Conservation (phyloP, 2,113 vertebrate species). For the Caracal caracal region DNA sequence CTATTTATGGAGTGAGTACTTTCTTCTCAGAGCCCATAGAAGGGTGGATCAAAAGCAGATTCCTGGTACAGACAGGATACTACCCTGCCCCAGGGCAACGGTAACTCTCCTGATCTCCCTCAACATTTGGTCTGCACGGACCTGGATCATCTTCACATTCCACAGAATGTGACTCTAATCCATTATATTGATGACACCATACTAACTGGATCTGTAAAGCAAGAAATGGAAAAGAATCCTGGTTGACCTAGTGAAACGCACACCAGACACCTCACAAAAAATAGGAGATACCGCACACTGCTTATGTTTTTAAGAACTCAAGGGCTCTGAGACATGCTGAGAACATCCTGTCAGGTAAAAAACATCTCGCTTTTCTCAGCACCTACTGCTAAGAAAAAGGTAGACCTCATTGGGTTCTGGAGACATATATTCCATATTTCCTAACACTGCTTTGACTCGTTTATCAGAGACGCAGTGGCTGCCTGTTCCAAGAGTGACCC, state of each 20-base stretch:
- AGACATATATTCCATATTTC: not conserved
- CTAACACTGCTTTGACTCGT: not conserved
- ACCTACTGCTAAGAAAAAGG: not conserved
- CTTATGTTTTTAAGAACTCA: not conserved
- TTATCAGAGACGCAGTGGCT: not conserved
- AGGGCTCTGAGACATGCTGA: not conserved
- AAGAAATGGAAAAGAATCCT: not conserved
- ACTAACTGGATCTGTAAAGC: not conserved
- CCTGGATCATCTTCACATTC: not conserved
- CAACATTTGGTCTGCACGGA: constrained; percentile 63
- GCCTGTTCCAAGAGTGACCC: not conserved
- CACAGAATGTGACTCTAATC: not conserved
- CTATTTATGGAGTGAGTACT: not conserved
- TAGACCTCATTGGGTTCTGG: not conserved
- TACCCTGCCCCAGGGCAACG: not conserved
- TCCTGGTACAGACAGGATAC: not conserved
- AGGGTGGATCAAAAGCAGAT: not conserved
- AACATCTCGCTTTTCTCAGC: not conserved
- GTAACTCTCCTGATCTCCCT: constrained; percentile 51
- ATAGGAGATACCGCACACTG: too few relatives aligned
- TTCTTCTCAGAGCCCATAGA: not conserved
- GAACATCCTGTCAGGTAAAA: not conserved
- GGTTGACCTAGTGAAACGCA: not conserved
- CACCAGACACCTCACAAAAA: not conserved
- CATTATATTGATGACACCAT: not conserved